Conservation (phyloP, 2,797 vertebrate genomes). For the Sebastes diaconus region DNA sequence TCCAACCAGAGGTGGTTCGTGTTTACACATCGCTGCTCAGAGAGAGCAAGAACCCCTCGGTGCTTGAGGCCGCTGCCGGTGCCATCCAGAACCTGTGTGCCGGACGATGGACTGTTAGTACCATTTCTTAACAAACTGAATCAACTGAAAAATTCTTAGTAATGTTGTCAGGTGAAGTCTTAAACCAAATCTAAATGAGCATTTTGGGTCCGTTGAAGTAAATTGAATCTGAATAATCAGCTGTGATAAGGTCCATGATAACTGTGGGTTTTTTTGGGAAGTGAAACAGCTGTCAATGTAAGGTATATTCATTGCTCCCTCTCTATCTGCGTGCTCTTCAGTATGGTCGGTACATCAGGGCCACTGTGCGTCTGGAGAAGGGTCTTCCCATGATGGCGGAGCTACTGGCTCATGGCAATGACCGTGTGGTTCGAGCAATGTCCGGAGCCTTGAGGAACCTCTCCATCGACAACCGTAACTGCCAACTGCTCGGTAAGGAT, state of each 20-base stretch:
- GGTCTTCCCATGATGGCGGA: conserved; percentile 94
- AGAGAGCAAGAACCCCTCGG: conserved; percentile 92
- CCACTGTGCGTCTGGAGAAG: conserved; percentile 92
- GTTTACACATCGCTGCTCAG: conserved; percentile 94
- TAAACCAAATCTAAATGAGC: neutral
- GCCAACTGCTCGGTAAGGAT: conserved; percentile 91
- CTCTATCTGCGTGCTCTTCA: conserved; percentile 51
- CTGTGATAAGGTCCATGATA: neutral
- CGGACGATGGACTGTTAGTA: conserved; percentile 93
- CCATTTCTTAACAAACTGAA: neutral
- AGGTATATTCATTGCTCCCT: neutral
- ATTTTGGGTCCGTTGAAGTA: neutral
- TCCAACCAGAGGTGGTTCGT: conserved; percentile 95
- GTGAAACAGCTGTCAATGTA: neutral
- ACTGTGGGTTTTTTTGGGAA: neutral
- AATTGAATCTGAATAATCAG: neutral
- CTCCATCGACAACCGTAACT: conserved; percentile 92
- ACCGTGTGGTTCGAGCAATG: conserved; percentile 94
- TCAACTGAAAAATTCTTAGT: too few species aligned
- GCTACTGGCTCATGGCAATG: conserved; percentile 88
- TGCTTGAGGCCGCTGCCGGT: conserved; percentile 94
- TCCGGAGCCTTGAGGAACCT: conserved; percentile 95
- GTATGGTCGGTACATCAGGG: conserved; percentile 93
- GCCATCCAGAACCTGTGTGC: conserved; percentile 97
- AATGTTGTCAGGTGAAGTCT: neutral